Conservation (phyloP, 2,797 vertebrate genomes). For the Acridotheres tristis region DNA sequence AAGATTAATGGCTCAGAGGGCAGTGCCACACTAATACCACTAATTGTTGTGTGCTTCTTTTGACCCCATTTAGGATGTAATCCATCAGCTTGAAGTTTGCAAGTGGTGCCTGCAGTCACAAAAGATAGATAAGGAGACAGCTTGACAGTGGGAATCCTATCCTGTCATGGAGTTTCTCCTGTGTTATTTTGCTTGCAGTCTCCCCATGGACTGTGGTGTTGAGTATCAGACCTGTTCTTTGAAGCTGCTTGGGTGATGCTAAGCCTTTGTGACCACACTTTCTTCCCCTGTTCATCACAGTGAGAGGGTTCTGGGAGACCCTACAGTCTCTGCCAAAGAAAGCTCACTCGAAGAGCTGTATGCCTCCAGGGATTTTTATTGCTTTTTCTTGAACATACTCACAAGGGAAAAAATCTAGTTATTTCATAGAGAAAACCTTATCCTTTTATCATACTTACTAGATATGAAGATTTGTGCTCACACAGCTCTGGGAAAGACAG, state of each 20-base stretch:
- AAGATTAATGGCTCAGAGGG: conserved; percentile 5
- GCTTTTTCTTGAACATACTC: background rate
- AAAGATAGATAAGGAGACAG: background rate
- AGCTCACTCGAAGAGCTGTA: background rate
- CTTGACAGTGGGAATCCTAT: background rate
- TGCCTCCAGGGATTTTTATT: background rate
- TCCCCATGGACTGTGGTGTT: background rate
- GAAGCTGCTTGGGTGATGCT: background rate
- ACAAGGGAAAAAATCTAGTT: background rate
- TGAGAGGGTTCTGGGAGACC: background rate
- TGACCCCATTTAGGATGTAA: conserved; percentile 17
- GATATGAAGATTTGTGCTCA: background rate
- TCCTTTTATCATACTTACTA: background rate
- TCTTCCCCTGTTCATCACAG: background rate
- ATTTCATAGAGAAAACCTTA: background rate
- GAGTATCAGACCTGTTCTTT: background rate
- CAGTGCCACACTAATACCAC: background rate
- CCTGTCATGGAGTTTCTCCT: background rate
- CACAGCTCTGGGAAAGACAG: background rate
- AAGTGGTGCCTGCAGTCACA: background rate
- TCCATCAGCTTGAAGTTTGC: background rate
- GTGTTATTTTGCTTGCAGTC: background rate
- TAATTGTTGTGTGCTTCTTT: conserved; percentile 26
- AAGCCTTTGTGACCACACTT: background rate
- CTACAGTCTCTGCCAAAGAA: background rate